Percentiles rank a stretch among this genome's conserved stretches.
These are phyloP conservation scores for Gorsachius magnificus DNA, from an alignment of 2,797 vertebrate genomes.

Conservation along the genomic window DNA sequence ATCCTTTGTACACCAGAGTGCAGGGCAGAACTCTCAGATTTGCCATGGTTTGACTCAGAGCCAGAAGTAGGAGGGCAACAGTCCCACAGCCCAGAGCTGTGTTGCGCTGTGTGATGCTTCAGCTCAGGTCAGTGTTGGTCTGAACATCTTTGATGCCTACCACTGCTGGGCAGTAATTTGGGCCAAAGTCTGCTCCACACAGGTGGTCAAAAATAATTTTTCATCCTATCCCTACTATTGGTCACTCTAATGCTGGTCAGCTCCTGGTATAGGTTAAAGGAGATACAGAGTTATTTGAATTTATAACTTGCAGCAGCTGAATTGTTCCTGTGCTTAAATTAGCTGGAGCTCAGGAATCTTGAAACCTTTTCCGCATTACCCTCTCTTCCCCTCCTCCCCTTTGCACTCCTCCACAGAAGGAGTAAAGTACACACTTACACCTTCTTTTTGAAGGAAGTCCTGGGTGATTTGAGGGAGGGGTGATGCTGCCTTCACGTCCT, in stretches of 20 bases:
- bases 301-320: not conserved
- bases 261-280: not conserved
- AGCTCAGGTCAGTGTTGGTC: not conserved
- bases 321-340: not conserved
- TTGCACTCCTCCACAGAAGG: not conserved
- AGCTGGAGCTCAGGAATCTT: not conserved
- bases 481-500: not conserved
- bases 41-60: not conserved
- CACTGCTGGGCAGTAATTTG: not conserved
- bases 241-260: not conserved
- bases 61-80: not conserved
- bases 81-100: not conserved
- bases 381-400: not conserved
- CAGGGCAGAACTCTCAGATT: not conserved
- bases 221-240: not conserved
- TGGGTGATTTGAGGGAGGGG: not conserved
- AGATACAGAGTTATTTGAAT: not conserved
- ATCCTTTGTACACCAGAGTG: not conserved
- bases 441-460: not conserved
- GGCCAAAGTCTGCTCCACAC: not conserved
- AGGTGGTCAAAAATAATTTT: not conserved
- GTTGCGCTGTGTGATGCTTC: not conserved
- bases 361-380: not conserved
- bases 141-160: not conserved
- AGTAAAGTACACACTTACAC: not conserved